Evolutionary conservation across 1,140 invertebrate species (phyloP).

Genomic region (Drosophila erecta): DNA sequence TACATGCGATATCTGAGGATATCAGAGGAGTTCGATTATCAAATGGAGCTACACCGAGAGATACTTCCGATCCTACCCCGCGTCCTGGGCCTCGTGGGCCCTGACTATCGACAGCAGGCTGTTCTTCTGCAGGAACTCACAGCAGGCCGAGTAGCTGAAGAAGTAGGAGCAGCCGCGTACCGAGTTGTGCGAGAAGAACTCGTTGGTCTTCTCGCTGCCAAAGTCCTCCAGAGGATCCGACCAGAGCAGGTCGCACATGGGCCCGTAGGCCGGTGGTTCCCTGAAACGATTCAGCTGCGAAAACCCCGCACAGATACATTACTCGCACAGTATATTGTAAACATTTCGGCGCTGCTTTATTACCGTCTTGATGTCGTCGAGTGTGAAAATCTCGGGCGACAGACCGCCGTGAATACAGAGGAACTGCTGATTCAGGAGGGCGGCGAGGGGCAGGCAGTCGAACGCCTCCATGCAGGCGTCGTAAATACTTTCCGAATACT

Average conservation of each 20-base stretch:
- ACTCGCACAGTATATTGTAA: slow-evolving; percentile 35
- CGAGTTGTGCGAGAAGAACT: slow-evolving; percentile 99
- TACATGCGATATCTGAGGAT: slow-evolving; percentile 97
- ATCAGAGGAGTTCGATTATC: background rate
- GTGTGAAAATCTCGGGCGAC: slow-evolving; percentile 99
- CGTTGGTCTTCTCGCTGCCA: slow-evolving; percentile 99
- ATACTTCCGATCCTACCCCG: slow-evolving; percentile 88
- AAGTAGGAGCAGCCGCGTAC: slow-evolving; percentile 99
- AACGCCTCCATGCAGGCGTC: slow-evolving; percentile 99
- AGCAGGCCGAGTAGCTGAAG: slow-evolving; percentile 87
- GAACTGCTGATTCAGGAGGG: slow-evolving; percentile 99
- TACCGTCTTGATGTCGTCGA: slow-evolving; percentile 98
- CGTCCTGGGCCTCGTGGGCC: slow-evolving; percentile 99
- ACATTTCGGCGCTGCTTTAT: slow-evolving; percentile 73
- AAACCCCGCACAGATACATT: slow-evolving; percentile 14
- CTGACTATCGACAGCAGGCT: slow-evolving; percentile 99
- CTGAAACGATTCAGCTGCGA: slow-evolving; percentile 99
- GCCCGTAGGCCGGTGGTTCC: slow-evolving; percentile 99
- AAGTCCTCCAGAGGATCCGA: slow-evolving; percentile 99
- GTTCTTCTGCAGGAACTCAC: slow-evolving; percentile 99
- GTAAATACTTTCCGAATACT: slow-evolving; percentile 99
- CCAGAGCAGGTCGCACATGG: slow-evolving; percentile 99
- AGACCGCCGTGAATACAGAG: slow-evolving; percentile 99
- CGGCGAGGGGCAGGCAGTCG: slow-evolving; percentile 99
- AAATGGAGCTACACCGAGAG: too few relatives aligned